phyloP scores from a whole-genome alignment of 2,888 invertebrate genomes.

The Stenolophus ochropezus region DNA sequence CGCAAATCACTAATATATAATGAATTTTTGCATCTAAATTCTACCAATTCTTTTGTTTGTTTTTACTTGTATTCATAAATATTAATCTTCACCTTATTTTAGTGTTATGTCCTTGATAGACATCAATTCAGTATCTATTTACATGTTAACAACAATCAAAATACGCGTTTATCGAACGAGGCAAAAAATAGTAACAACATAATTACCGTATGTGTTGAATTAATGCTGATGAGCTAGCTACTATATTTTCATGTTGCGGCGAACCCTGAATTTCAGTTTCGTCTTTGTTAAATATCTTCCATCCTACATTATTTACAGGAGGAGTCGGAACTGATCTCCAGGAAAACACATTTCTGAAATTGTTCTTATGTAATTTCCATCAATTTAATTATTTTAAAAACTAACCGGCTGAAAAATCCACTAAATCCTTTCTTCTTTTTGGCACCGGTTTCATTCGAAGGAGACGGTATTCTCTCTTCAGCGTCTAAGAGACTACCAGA shows the following conservation, averaged over 20 bases:
- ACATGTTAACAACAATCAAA: not conserved
- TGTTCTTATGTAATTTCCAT: not conserved
- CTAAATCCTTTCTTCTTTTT: constrained; percentile 79
- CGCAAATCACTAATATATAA: too few species aligned
- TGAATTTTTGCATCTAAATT: not conserved
- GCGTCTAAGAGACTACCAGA: constrained; percentile 75
- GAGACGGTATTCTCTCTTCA: constrained; percentile 67
- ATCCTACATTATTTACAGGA: constrained; percentile 67
- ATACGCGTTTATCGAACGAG: constrained; percentile 1
- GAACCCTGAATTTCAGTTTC: constrained; percentile 65
- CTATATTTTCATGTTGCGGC: constrained; percentile 74
- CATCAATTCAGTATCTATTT: not conserved
- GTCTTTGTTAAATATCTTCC: constrained; percentile 72
- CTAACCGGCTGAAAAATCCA: constrained; percentile 79
- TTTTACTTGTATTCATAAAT: not conserved
- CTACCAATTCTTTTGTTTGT: not conserved
- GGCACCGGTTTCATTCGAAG: constrained; percentile 69
- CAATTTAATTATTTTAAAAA: constrained; percentile 63
- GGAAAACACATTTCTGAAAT: constrained; percentile 73
- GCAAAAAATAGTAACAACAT: constrained; percentile 4
- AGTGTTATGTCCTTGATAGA: not conserved
- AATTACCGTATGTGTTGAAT: constrained; percentile 81
- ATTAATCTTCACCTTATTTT: constrained; percentile 1
- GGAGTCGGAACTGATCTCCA: constrained; percentile 71
- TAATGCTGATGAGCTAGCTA: constrained; percentile 83